Evolutionary conservation across 1,140 invertebrate species (phyloP).

Genomic region (Pomacea maculata): DNA sequence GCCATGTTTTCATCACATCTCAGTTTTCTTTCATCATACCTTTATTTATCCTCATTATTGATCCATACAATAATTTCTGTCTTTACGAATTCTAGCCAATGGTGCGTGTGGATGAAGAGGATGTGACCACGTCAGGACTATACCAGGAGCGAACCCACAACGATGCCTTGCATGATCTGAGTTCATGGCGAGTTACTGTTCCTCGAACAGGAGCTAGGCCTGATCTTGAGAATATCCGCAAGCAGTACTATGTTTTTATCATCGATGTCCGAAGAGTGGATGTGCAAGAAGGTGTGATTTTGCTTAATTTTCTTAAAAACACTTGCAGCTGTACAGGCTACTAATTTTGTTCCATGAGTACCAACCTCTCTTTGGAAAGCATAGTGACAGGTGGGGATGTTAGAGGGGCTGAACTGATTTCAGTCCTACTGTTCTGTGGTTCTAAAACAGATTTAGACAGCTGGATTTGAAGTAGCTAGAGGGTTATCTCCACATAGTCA

Average conservation of each 20-base stretch:
- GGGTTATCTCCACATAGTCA: too few species aligned
- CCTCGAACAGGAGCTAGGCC: slow-evolving; percentile 69
- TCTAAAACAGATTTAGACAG: too few species aligned
- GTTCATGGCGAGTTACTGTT: slow-evolving; percentile 76
- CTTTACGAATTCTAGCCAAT: slow-evolving; percentile 40
- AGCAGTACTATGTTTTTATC: slow-evolving; percentile 70
- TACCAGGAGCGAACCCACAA: slow-evolving; percentile 51
- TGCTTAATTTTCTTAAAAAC: background rate
- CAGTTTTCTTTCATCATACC: too few species aligned
- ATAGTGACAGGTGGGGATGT: too few species aligned
- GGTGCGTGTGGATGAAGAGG: slow-evolving; percentile 51
- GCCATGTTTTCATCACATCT: too few species aligned
- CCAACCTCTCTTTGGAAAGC: background rate
- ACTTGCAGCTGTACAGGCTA: background rate
- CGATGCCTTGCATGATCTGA: slow-evolving; percentile 71
- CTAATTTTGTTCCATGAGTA: background rate
- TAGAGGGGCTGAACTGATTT: too few species aligned
- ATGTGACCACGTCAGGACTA: background rate
- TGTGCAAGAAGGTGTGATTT: slow-evolving; percentile 48
- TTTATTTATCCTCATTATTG: too few species aligned
- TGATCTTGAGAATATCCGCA: slow-evolving; percentile 64
- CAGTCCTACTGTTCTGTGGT: too few species aligned
- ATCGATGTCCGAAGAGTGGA: slow-evolving; percentile 74
- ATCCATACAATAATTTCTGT: background rate
- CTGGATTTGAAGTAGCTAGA: too few species aligned